phyloP scores from a whole-genome alignment of 2,888 invertebrate genomes.

The Therioaphis trifolii region DNA sequence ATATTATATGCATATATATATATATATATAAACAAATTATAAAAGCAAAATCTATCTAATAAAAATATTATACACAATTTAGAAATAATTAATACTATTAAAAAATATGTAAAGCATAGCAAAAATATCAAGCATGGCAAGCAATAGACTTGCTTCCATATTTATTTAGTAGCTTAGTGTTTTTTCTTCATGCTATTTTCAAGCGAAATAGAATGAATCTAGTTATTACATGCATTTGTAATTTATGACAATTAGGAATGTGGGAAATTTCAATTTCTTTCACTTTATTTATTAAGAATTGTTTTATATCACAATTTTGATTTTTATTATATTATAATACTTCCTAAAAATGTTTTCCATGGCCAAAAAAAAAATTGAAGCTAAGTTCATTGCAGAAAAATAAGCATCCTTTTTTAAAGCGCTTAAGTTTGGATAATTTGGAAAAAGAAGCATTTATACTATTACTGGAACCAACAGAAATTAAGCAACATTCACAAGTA shows the following conservation, averaged over 20 bases:
- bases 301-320: constrained; percentile 16
- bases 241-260: constrained; percentile 21
- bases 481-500: not conserved
- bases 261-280: constrained; percentile 19
- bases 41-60: no score
- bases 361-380: constrained; percentile 6
- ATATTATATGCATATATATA: no score
- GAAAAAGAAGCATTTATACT: not conserved
- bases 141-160: no score
- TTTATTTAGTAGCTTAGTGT: no score
- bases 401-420: constrained; percentile 28
- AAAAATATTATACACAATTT: no score
- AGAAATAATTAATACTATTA: no score
- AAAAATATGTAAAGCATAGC: not conserved
- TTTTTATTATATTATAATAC: not conserved
- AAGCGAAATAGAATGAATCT: not conserved
- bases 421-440: constrained; percentile 33
- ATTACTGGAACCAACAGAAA: constrained; percentile 16
- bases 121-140: no score
- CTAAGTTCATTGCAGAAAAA: constrained; percentile 35
- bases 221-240: not conserved
- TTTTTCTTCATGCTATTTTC: no score
- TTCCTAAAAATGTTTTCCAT: constrained; percentile 28
- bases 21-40: no score
- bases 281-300: constrained; percentile 22